Base-by-base conservation (phyloP, 2,888 invertebrate genomes). In the Pediacus dermestoides region DNA sequence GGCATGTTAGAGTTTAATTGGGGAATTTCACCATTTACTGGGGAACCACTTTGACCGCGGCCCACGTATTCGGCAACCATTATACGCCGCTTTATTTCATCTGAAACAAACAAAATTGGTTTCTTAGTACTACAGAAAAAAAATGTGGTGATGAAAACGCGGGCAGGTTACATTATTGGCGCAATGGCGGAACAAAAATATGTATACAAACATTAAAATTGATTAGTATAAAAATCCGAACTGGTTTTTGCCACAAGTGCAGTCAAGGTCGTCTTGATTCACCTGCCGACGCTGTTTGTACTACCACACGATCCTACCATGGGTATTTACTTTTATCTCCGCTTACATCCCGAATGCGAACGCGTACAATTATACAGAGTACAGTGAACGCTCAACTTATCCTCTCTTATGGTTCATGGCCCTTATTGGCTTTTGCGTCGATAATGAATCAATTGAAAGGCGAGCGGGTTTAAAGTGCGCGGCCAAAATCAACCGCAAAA, bases 31-130 rank as follows among this genome's bases (percentile, higher is more conserved):
- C 80, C 80, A 71, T 80, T 80, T 54, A 80, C 76, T 58, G 80
- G 79, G 63, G 80, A 80, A 67, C 77, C 77, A 74, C 76, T 78
- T 59, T 80, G 81, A 68, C 81, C 85, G 64, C 85, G 84, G 68
- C 85, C 75, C 64, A 86, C 83, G 71, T 87, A 84, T 76, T 88
- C 87, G 71, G 87, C 88, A 72, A 88, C 87, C 85, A 88, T 87
- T 78, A 84, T 86, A 75, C 80, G 82, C 71, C 81, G 80, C 60
- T 69, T 70, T 60, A 70, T 53, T 52, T 68, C 68, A 64, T 70
- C 70, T 69, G 66, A 22, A 64, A 64, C 46, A 48, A 60, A 53
- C 39, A 37, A 48, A 46, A 50, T n/a, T 33, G 25, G 4, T 21
- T 12, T 16, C 15, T 35, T n/a, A 32, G 13, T n/a, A 11, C 7